phyloP scores from a whole-genome alignment of 1,140 invertebrate species.

The Triops cancriformis region DNA sequence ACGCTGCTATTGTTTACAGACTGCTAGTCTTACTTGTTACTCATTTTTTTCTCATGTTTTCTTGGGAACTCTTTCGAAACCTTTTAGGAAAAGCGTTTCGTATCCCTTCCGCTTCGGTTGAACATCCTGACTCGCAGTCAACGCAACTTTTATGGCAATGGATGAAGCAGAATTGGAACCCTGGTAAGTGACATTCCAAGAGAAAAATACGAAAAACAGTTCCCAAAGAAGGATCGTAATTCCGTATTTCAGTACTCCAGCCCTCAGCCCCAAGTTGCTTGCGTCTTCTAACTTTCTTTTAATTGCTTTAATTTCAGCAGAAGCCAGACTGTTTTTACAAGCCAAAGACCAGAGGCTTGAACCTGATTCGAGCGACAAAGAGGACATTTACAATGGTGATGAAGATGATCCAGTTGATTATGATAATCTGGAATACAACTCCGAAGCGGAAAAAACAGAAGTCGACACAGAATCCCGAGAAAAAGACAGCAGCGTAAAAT shows the following conservation, averaged over 20 bases:
- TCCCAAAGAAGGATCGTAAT: neutral
- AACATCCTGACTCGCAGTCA: neutral
- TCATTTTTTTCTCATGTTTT: neutral
- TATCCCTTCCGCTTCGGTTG: neutral
- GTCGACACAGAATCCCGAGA: neutral
- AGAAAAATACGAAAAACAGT: neutral
- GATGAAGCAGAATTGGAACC: neutral
- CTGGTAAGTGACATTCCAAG: neutral
- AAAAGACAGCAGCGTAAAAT: neutral
- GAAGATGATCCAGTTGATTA: neutral
- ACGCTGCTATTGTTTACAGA: neutral
- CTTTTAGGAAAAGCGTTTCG: neutral
- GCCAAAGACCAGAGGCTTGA: neutral
- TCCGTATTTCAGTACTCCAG: no score
- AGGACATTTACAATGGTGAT: neutral
- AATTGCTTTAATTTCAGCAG: conserved; percentile 1
- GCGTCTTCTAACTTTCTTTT: neutral
- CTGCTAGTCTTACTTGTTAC: neutral
- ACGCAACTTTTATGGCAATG: neutral
- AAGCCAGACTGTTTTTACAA: neutral
- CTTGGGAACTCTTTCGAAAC: neutral
- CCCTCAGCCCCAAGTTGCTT: no score
- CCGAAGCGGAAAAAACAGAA: neutral
- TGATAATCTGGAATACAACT: neutral
- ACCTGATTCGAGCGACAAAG: neutral